Conservation (phyloP, 2,888 invertebrate genomes). For the Standfussiana lucernea region DNA sequence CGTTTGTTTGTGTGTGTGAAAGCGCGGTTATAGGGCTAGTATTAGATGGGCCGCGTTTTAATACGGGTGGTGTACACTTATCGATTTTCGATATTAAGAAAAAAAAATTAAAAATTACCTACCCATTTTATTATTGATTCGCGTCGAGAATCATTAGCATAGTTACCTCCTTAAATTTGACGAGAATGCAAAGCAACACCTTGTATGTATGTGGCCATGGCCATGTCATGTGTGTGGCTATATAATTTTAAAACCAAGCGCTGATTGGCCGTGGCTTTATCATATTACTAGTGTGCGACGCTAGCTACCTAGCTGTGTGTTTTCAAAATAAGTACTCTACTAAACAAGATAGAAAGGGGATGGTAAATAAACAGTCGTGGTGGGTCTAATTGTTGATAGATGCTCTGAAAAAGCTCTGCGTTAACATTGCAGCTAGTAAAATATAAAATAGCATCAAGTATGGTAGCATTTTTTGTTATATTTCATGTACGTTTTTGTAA, state of each 20-base stretch:
- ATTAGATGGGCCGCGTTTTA: no score
- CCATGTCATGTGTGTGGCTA: no score
- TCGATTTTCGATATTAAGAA: no score
- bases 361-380: not conserved
- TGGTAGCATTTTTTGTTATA: not conserved
- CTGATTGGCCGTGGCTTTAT: not conserved
- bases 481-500: constrained; percentile 19
- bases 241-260: not conserved
- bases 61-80: no score
- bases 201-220: no score
- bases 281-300: not conserved
- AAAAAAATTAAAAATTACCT: no score
- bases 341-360: not conserved
- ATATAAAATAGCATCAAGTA: constrained; percentile 10
- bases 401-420: not conserved
- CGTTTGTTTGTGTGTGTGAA: no score
- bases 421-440: not conserved
- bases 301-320: not conserved
- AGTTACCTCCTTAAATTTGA: no score
- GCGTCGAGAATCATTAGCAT: no score
- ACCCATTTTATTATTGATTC: no score
- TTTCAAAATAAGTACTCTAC: not conserved
- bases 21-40: no score
- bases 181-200: no score
- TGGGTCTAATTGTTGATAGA: not conserved